Evolutionary conservation across 1,140 invertebrate species (phyloP), one percentile per base, ranked within the genome.

Genomic region (Tetramorium simillimum): DNA sequence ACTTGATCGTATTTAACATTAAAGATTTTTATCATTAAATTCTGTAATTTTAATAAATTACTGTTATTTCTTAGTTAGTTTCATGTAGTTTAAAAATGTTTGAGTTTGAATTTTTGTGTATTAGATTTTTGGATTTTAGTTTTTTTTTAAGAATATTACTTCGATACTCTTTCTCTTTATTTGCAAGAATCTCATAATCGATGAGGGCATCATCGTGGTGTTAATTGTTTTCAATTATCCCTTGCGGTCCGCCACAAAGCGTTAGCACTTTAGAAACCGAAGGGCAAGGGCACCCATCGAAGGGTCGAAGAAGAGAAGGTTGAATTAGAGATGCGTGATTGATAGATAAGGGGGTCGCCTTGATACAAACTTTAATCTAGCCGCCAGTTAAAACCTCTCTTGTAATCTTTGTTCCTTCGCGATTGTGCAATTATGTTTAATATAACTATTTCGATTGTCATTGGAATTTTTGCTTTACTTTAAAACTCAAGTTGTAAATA

Each of bases 231-330:
- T 89, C 86, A 89, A 87, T 65, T 65, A 65, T 86, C 88, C 43
- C 73, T 91, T 84, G 90, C 37, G 90, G 90, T 91, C 58, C 56
- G 21, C 90, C 90, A 60, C 88, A 88, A 90, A 91, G 75, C 85
- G 87, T 89, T 62, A 58, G 65, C 80, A 75, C 87, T 80, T 82
- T 40, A 33, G 86, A 86, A 72, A 86, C 49, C 76, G 77, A 67
- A 88, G 86, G 63, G 70, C 72, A 90, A 89, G 87, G 62, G 87
- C 69, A 67, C 40, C 46, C 69, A 65, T 60, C 58, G 85, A 90
- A 75, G 91, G 89, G 86, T 92, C 85, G 89, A 86, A 91, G 91
- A 89, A 91, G 91, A 92, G 90, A 91, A 91, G 91, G 87, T 78
- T 72, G 89, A 92, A 92, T 90, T 73, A 58, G 84, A 89, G 81